Evolutionary conservation across 2,113 vertebrate genomes (phyloP), one percentile per base, ranked within the genome.

Genomic region (Nothobranchius furzeri): DNA sequence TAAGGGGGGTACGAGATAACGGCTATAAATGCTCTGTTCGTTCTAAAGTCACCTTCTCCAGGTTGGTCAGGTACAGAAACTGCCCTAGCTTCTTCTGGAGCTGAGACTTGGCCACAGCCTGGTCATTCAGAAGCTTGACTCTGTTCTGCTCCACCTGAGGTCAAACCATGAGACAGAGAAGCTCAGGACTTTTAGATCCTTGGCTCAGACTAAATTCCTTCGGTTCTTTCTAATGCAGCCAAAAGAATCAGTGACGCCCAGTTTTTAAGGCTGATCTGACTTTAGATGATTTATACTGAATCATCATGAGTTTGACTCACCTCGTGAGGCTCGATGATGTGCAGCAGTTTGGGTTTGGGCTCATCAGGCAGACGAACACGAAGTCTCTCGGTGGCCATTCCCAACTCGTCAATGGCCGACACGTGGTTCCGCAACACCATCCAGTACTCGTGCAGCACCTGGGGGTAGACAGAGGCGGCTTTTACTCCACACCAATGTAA

Each of bases 371-470:
- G 92, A 25, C 95, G 95, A 14, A 99, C 93, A 51, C 96, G 92
- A 8, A 99, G 93, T 7, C 98, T 90, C 70, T 99, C 96, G 0
- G 96, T 98, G 42, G 98, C 98, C 98, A 98, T 99, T 3, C 96
- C 96, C 87, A 99, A 86, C 56, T 99, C 98, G 79, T 99, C 98
- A 42, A 98, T 95, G 78, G 98, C 96, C 17, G 98, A 99, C 14
- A 99, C 96, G 0, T 97, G 96, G 76, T 99, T 95, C 68, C 98
- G 91, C 52, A 99, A 92, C 2, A 95, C 94, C 96, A 98, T 99
- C 97, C 97, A 98, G 77, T 99, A 99, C 86, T 98, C 97, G 20
- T 99, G 96, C 79, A 99, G 91, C 60, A 98, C 89, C 97, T 99
- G 69, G 8, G n/a, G 8, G 35, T 1, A 14, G 8, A 68, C 7